Evolutionary conservation across 92 coral and sea anemone genomes (phyloP).

Genomic region (Phenganax subtilis): DNA sequence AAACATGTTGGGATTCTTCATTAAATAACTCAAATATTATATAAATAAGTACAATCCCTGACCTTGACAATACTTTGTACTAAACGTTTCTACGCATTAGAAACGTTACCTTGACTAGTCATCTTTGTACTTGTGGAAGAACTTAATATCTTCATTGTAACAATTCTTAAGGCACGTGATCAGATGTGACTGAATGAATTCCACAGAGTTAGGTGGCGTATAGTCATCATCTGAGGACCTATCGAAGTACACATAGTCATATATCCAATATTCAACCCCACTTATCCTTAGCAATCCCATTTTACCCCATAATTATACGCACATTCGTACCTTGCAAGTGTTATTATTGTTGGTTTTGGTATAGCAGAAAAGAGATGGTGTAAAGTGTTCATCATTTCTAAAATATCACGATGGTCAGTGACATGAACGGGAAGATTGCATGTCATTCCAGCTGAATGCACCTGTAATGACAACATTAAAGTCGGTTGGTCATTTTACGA

Average conservation of each 20-base stretch:
- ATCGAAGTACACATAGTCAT: neutral
- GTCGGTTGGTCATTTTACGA: neutral
- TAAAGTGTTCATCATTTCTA: constrained; percentile 52
- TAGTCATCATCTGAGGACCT: constrained; percentile 90
- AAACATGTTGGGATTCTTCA: no score
- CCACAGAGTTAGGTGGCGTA: constrained; percentile 73
- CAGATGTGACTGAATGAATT: constrained; percentile 62
- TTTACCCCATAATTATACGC: neutral
- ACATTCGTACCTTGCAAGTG: constrained; percentile 73
- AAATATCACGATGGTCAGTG: constrained; percentile 68
- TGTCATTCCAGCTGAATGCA: constrained; percentile 94
- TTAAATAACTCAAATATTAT: no score
- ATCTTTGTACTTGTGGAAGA: constrained; percentile 15
- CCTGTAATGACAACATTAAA: constrained; percentile 41
- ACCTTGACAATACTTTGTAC: no score
- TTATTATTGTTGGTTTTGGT: constrained; percentile 72
- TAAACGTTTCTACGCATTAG: no score
- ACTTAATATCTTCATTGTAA: constrained; percentile 41
- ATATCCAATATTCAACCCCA: constrained; percentile 27
- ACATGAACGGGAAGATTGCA: constrained; percentile 81
- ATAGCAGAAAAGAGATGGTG: constrained; percentile 40
- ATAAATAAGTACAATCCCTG: no score
- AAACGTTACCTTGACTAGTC: neutral
- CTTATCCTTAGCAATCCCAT: constrained; percentile 40
- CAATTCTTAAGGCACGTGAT: constrained; percentile 40